Evolutionary conservation across 2,888 invertebrate species (phyloP).

Genomic region (Lepas anatifera): DNA sequence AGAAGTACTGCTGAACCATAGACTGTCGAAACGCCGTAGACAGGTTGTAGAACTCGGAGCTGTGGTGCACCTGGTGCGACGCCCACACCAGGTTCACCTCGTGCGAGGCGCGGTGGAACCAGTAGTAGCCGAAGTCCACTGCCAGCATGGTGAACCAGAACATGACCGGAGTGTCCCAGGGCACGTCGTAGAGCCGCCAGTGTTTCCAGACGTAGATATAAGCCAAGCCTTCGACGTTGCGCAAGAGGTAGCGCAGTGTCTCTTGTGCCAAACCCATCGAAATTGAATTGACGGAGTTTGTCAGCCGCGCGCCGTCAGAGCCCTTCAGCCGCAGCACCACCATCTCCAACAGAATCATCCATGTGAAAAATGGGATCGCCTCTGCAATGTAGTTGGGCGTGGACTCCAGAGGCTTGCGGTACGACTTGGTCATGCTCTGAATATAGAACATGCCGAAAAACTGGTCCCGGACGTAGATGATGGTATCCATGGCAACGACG

Average conservation of each 20-base stretch:
- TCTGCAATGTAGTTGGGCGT: background rate
- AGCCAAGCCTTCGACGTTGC: background rate
- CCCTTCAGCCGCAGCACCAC: background rate
- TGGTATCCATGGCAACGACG: background rate
- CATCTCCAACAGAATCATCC: background rate
- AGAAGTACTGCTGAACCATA: slow-evolving; percentile 43
- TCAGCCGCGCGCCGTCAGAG: background rate
- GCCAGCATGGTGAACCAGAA: slow-evolving; percentile 51
- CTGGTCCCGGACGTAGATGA: background rate
- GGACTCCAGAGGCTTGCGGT: background rate
- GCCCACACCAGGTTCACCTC: slow-evolving; percentile 79
- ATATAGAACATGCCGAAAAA: slow-evolving; percentile 6
- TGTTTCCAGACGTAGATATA: slow-evolving; percentile 18
- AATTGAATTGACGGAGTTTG: background rate
- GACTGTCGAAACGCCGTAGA: slow-evolving; percentile 72
- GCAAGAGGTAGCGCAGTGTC: background rate
- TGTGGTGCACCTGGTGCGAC: slow-evolving; percentile 82
- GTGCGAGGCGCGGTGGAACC: slow-evolving; percentile 23
- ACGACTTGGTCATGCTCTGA: background rate
- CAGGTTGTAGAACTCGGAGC: slow-evolving; percentile 78
- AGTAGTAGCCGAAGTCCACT: slow-evolving; percentile 31
- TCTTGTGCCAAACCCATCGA: background rate
- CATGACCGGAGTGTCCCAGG: slow-evolving; percentile 14
- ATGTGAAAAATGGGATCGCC: background rate
- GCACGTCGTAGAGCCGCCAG: slow-evolving; percentile 14